These are phyloP conservation scores for Carassius carassius DNA, from an alignment of 2,113 vertebrate species.

Conservation along the genomic window DNA sequence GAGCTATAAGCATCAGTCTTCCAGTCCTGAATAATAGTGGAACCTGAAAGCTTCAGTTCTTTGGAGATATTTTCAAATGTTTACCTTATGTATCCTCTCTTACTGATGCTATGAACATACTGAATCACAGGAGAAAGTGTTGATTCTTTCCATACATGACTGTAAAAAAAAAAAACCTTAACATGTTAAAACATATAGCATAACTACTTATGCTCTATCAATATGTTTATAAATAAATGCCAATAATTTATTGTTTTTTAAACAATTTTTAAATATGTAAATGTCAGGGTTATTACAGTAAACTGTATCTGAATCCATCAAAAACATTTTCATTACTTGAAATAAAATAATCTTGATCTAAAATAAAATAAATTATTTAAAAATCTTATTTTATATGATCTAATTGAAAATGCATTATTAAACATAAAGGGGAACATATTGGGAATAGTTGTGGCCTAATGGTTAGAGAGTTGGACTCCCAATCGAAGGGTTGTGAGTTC, in stretches of 20 bases:
- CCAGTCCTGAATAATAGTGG: constrained; percentile 5
- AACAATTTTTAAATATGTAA: too few relatives aligned
- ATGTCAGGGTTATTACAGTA: too few relatives aligned
- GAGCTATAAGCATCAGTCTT: neutral
- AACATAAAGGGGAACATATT: too few relatives aligned
- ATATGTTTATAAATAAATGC: neutral
- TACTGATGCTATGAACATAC: neutral
- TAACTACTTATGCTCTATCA: neutral
- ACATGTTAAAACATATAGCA: neutral
- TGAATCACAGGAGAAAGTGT: constrained; percentile 5
- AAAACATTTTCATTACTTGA: too few relatives aligned
- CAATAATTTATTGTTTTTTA: neutral
- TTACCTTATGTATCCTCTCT: constrained; percentile 15
- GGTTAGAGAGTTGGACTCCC: too few relatives aligned
- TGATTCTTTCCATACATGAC: neutral
- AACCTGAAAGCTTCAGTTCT: neutral
- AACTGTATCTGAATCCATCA: too few relatives aligned
- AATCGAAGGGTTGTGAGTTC: too few relatives aligned
- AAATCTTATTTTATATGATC: too few relatives aligned
- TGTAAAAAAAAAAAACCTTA: neutral
- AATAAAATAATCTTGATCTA: too few relatives aligned
- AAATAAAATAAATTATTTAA: too few relatives aligned
- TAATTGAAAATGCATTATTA: too few relatives aligned
- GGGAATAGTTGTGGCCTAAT: too few relatives aligned
- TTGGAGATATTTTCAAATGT: neutral